Conservation (phyloP, 30 jellyfish, hydroid and myxozoan species). For the Aurelia aurita region DNA sequence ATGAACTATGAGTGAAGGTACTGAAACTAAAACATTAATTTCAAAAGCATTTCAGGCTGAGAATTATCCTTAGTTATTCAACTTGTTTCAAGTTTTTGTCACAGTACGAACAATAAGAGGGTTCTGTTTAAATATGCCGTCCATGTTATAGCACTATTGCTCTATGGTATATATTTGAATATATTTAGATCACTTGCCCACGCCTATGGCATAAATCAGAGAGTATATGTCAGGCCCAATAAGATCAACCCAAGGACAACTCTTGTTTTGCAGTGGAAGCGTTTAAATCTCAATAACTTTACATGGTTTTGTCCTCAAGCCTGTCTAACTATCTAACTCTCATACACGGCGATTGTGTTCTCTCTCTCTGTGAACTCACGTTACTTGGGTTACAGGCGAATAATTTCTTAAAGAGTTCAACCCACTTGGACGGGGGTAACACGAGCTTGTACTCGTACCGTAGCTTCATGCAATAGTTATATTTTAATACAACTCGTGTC, state of each 20-base stretch:
- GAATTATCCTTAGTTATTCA: too few relatives aligned
- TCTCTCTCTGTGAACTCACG: constrained; percentile 26
- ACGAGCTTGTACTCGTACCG: constrained; percentile 17
- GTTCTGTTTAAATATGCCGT: too few relatives aligned
- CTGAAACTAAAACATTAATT: too few relatives aligned
- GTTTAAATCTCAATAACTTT: neutral
- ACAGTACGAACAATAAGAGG: too few relatives aligned
- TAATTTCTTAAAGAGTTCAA: neutral
- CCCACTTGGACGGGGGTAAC: constrained; percentile 27
- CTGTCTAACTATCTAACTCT: constrained; percentile 6
- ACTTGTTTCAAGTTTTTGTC: too few relatives aligned
- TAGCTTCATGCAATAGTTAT: constrained; percentile 11
- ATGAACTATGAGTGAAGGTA: too few relatives aligned
- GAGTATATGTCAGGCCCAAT: constrained; percentile 11
- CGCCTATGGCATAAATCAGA: too few relatives aligned
- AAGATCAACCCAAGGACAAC: constrained; percentile 9
- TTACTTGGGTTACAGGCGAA: constrained; percentile 1
- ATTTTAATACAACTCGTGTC: constrained; percentile 12
- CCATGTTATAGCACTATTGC: too few relatives aligned
- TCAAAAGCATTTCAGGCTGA: too few relatives aligned
- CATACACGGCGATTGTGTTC: constrained; percentile 3
- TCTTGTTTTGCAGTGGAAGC: constrained; percentile 3
- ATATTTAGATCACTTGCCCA: too few relatives aligned
- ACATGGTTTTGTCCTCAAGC: neutral
- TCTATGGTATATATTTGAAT: too few relatives aligned